Percentiles rank a stretch among this genome's conserved stretches.
These are phyloP conservation scores for Boleophthalmus pectinirostris DNA, from an alignment of 2,113 vertebrate genomes.

Conservation along the genomic window DNA sequence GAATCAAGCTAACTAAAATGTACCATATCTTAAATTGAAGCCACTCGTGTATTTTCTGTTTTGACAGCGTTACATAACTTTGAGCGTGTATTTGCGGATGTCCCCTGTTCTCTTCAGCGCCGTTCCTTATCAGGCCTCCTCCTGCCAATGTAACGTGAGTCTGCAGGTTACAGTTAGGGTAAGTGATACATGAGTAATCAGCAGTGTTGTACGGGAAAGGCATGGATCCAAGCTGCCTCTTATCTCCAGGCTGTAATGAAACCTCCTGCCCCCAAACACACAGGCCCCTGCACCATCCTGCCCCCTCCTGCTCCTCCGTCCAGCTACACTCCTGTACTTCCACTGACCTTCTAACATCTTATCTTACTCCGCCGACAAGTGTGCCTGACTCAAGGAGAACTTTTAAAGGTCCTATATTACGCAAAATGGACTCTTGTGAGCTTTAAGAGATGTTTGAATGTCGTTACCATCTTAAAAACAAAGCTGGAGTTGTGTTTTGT, in stretches of 20 bases:
- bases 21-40: too few species aligned
- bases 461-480: too few species aligned
- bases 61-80: neutral
- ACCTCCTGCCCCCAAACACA: conserved; percentile 49
- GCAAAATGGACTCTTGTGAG: too few species aligned
- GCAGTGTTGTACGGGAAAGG: conserved; percentile 61
- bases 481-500: too few species aligned
- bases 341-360: conserved; percentile 30
- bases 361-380: too few species aligned
- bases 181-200: conserved; percentile 60
- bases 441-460: too few species aligned
- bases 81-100: neutral
- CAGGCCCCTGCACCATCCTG: conserved; percentile 18
- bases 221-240: conserved; percentile 54
- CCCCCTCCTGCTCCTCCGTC: neutral
- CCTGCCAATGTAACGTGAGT: conserved; percentile 64
- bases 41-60: neutral
- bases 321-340: neutral
- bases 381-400: too few species aligned
- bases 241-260: conserved; percentile 60
- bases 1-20: too few species aligned
- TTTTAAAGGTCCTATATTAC: too few species aligned
- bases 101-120: neutral
- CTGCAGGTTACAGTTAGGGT: conserved; percentile 63
- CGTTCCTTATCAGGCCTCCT: conserved; percentile 51